Base-by-base conservation (phyloP, 2,888 invertebrate genomes). In the Oithona nana region DNA sequence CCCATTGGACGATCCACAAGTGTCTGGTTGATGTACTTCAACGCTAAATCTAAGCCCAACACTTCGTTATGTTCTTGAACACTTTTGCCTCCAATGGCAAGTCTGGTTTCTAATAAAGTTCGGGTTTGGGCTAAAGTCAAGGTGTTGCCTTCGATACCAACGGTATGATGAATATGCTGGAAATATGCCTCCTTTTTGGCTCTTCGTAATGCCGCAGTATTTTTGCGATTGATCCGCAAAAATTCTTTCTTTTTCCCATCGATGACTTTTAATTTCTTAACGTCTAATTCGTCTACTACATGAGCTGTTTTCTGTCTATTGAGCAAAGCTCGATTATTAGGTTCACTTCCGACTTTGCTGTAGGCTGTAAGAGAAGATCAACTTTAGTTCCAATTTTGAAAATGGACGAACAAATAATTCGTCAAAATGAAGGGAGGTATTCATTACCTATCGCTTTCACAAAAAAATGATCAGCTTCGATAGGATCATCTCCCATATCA, bases 11-110 rank as follows among this genome's bases (percentile, higher is more conserved):
- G 81, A 39, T 72, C 71, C 1, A 76, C 68, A 24, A 78, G 69
- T 6, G 66, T 67, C 28, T 65, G 74, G 68, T 80, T 80, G 57
- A 97, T 85, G 71, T 86, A 97, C 70, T 90, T 88, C 80, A 97
- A 83, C 0, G 97, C 97, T 26, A 89, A 82, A 74, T 97, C 94
- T 71, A 97, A 76, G 29, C 89, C 90, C 52, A 95, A 75, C 68
- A 97, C 89, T 77, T 97, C 97, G 77, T 95, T 95, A 72, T 97
- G 97, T 70, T 97, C 97, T 68, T 88, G 81, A 58, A 97, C 83
- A 71, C 92, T 92, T 74, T 95, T 95, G 0, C 90, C 88, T 0
- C 84, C 86, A 69, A 86, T 73, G 4, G 77, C 78, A 66, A 78
- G 80, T 52, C 85, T 80, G 0, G 94, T 95, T 75, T 97, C 95